Conservation (phyloP, 1,140 invertebrate species). For the Heterodera schachtii region DNA sequence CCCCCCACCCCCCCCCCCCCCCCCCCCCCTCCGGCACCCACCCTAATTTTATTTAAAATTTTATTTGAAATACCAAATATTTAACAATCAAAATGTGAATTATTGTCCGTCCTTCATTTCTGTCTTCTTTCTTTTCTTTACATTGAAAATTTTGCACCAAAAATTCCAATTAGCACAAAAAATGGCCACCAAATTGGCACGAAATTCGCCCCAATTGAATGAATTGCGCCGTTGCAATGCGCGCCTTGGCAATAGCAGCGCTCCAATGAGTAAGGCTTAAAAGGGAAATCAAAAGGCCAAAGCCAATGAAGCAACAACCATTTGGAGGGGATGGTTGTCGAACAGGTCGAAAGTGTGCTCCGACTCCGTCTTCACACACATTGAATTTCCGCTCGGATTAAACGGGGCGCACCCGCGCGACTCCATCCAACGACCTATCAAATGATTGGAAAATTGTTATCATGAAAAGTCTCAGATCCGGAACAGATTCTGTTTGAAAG, state of each 20-base stretch:
- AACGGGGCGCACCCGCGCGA: constrained; percentile 20
- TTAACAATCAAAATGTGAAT: too few relatives aligned
- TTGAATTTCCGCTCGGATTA: constrained; percentile 13
- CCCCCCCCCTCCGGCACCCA: too few relatives aligned
- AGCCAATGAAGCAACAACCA: neutral
- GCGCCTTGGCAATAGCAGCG: neutral
- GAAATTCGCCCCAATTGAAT: neutral
- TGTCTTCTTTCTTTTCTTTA: too few relatives aligned
- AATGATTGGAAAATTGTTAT: too few relatives aligned
- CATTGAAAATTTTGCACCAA: too few relatives aligned
- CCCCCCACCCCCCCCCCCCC: too few relatives aligned
- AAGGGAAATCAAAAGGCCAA: neutral
- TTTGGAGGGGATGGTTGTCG: constrained; percentile 4
- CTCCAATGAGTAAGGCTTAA: neutral
- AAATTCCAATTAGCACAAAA: neutral
- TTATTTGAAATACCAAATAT: too few relatives aligned
- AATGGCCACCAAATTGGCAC: neutral
- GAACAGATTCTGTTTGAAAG: too few relatives aligned
- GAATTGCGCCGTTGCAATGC: neutral
- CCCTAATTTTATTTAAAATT: too few relatives aligned
- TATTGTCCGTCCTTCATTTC: too few relatives aligned
- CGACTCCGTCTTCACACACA: neutral
- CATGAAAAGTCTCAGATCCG: too few relatives aligned
- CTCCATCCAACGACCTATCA: constrained; percentile 18
- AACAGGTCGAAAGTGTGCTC: constrained; percentile 3